Evolutionary conservation across 2,797 vertebrate genomes (phyloP), one percentile per base, ranked within the genome.

Genomic region (Rhinophrynus dorsalis): DNA sequence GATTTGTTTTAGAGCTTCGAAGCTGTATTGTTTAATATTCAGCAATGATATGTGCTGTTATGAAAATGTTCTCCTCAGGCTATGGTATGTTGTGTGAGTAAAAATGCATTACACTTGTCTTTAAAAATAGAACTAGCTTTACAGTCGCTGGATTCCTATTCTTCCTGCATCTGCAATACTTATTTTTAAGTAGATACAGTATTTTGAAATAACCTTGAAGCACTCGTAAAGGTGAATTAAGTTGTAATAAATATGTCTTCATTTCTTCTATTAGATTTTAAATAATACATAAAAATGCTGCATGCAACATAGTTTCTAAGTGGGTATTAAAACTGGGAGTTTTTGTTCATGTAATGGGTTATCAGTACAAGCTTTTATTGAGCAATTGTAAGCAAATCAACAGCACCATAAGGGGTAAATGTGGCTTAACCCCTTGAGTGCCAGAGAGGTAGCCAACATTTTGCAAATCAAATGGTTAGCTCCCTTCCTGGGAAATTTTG

Each of bases 1-100:
- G 26, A 47, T 26, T 23, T 33, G 29, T 26, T 56, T 29, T 35
- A n/a, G 18, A 57, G 32, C 48, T 61, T 45, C 13, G 10, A 61
- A 44, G 33, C 57, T 24, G 30, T 54, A 48, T 69, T 69, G 37
- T 69, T 52, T 61, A 61, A 69, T 54, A 69, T 69, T 69, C 47
- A 35, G 10, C 13, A 33, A 50, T 69, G 56, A 69, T 30, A 27
- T 68, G 29, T 29, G 65, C 42, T 18, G 42, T 58, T 58, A 45
- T 67, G 66, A 50, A 52, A 60, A 51, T 60, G 67, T 54, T 61
- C 56, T 51, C 67, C 56, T 52, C 37, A 8, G 56, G 67, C 67
- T 61, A 61, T 21, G 20, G 47, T 33, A 61, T 69, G 56, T 54
- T 61, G 23, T 69, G 35, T 57, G 37, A 61, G 35, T 69, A 44